Percentiles rank a stretch among this genome's conserved stretches.
phyloP scores from a whole-genome alignment of 2,888 invertebrate species.

The Brachylomia viminalis region DNA sequence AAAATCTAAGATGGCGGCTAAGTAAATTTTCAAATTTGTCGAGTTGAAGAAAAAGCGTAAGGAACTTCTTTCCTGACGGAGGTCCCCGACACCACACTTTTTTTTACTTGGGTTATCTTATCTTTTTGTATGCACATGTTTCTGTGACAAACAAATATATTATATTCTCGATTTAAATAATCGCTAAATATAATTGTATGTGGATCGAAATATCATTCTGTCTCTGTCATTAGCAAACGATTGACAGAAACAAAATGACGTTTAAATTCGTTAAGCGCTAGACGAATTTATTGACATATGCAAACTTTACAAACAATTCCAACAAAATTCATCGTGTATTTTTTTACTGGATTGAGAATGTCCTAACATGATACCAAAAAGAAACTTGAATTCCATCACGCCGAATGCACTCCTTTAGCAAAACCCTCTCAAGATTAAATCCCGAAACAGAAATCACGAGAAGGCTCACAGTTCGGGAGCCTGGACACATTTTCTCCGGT shows the following conservation, averaged over 20 bases:
- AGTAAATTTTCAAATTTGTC: no score
- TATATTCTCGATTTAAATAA: background rate
- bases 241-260: background rate
- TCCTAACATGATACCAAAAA: slow-evolving; percentile 1
- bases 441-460: slow-evolving; percentile 54
- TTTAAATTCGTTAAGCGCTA: background rate
- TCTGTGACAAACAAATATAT: background rate
- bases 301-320: background rate
- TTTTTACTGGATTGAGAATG: slow-evolving; percentile 2
- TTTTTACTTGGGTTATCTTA: background rate
- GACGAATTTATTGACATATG: background rate
- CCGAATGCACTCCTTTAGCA: slow-evolving; percentile 23
- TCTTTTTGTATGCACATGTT: background rate
- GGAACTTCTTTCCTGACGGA: no score
- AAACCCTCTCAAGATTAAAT: slow-evolving; percentile 35
- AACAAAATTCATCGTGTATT: background rate
- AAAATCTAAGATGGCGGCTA: no score
- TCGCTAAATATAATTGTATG: background rate
- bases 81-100: no score
- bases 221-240: no score
- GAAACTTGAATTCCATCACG: slow-evolving; percentile 34
- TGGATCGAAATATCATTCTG: background rate
- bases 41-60: no score
- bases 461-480: slow-evolving; percentile 21
- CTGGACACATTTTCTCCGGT: slow-evolving; percentile 54